Base-by-base conservation (phyloP, 2,113 vertebrate species). In the Reinhardtius hippoglossoides region DNA sequence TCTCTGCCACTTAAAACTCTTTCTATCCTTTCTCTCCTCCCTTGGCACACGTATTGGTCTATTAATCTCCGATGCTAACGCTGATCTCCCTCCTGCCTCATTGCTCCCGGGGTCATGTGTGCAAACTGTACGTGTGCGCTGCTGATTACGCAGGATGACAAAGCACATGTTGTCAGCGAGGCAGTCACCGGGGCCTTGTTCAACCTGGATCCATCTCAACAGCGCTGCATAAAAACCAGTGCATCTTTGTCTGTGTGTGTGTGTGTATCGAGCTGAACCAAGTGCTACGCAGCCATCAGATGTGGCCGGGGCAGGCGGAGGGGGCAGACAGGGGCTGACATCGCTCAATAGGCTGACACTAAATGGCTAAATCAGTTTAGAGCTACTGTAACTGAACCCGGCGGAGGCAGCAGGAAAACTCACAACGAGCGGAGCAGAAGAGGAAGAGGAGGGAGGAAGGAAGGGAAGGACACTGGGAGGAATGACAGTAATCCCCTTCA, bases 331-430 rank as follows among this genome's bases (percentile, higher is more conserved):
- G 80, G n/a, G 58, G 71, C 68, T 87, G 86, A 86, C 83, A 87
- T 90, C 76, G 66, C 68, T 91, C 87, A 89, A 75, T 65, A 80
- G 81, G 50, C 82, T 74, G 81, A 91, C 65, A 74, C 72, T 79
- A 87, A 92, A 84, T 87, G 71, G 80, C 88, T 87, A 87, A 90
- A 91, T 89, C 74, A 88, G 86, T 85, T 90, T 90, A 92, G 87
- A 88, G 67, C 88, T 76, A 86, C 78, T 90, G 87, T 77, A 84
- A 79, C 89, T 85, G 84, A 87, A 88, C 74, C 84, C 76, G 79
- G 58, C 55, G 67, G 74, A 69, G 50, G 59, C 52, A 67, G 76
- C 59, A 84, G 31, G 66, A 79, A 71, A 76, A 73, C 63, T 78
- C 73, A 35, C 72, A 84, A 63, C 9, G 61, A 75, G 71, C 10